These are phyloP conservation scores for Neosalanx taihuensis DNA, from an alignment of 2,797 vertebrate genomes.

Conservation along the genomic window DNA sequence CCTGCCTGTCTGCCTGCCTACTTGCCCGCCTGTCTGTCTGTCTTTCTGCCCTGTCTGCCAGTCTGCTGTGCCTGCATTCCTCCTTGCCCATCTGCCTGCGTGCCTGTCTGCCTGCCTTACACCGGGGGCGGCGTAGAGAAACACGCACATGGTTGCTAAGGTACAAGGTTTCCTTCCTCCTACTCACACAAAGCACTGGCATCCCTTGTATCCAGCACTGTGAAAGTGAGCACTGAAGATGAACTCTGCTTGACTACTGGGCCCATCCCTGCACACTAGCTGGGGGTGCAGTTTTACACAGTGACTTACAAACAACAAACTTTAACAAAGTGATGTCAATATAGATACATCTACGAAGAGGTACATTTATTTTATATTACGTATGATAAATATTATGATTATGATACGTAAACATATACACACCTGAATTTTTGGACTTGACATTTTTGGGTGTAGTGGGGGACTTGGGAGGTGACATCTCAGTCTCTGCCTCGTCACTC, in stretches of 20 bases:
- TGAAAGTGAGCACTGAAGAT: slow-evolving; percentile 67
- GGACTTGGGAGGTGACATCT: slow-evolving; percentile 88
- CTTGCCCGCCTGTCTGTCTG: background rate
- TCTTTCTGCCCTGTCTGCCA: background rate
- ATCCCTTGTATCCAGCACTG: slow-evolving; percentile 70
- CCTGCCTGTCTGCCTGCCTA: background rate
- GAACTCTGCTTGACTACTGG: slow-evolving; percentile 50
- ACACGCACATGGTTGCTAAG: slow-evolving; percentile 77
- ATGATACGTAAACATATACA: background rate
- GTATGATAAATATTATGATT: background rate
- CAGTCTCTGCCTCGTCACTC: slow-evolving; percentile 83
- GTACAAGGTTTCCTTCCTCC: slow-evolving; percentile 80
- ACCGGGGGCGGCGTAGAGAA: slow-evolving; percentile 67
- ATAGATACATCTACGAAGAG: background rate
- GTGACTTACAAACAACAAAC: background rate
- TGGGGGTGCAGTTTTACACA: background rate
- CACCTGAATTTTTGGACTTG: slow-evolving; percentile 89
- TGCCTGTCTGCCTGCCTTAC: slow-evolving; percentile 39
- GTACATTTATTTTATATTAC: background rate
- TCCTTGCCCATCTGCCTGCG: slow-evolving; percentile 23
- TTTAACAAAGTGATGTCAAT: background rate
- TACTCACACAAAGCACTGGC: slow-evolving; percentile 72
- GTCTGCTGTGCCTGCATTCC: slow-evolving; percentile 24
- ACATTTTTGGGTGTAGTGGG: slow-evolving; percentile 87
- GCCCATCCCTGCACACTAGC: background rate